Conservation (phyloP, 1,140 invertebrate species). For the Lanistes nyassanus region DNA sequence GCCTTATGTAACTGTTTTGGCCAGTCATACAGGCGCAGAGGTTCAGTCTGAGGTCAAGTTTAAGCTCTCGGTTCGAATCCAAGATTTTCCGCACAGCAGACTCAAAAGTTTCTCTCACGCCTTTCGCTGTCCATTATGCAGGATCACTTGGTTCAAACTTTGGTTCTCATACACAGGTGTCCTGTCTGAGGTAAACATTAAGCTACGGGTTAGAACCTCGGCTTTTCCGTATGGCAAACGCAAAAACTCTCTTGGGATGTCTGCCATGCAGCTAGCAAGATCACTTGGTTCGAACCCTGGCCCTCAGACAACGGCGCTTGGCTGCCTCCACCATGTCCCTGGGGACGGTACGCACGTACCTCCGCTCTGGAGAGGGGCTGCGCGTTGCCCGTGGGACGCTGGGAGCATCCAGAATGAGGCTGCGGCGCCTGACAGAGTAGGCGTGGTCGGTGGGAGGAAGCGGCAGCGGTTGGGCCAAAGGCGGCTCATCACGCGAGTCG, state of each 20-base stretch:
- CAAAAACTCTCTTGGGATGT: background rate
- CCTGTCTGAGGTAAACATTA: too few relatives aligned
- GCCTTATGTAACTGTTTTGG: too few relatives aligned
- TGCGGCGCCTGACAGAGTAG: constrained; percentile 55
- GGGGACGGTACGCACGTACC: constrained; percentile 56
- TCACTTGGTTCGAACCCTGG: constrained; percentile 55
- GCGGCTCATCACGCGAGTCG: constrained; percentile 42
- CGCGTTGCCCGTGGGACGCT: constrained; percentile 45
- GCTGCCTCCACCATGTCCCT: constrained; percentile 56
- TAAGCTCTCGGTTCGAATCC: too few relatives aligned
- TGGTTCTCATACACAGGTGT: too few relatives aligned
- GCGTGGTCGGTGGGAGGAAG: constrained; percentile 52
- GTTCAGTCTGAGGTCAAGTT: too few relatives aligned
- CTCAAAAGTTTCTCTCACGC: too few relatives aligned
- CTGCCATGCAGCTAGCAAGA: background rate
- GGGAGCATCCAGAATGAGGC: constrained; percentile 61
- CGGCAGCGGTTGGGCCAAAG: constrained; percentile 48
- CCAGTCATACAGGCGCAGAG: too few relatives aligned
- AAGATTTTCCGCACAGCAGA: too few relatives aligned
- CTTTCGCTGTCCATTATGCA: too few relatives aligned
- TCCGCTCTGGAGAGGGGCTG: constrained; percentile 57
- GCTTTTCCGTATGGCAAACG: background rate
- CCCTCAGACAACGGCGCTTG: constrained; percentile 46
- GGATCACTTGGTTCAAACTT: too few relatives aligned
- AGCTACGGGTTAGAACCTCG: too few relatives aligned